Conservation (phyloP, 2,888 invertebrate genomes). For the Leucophora obtusa region DNA sequence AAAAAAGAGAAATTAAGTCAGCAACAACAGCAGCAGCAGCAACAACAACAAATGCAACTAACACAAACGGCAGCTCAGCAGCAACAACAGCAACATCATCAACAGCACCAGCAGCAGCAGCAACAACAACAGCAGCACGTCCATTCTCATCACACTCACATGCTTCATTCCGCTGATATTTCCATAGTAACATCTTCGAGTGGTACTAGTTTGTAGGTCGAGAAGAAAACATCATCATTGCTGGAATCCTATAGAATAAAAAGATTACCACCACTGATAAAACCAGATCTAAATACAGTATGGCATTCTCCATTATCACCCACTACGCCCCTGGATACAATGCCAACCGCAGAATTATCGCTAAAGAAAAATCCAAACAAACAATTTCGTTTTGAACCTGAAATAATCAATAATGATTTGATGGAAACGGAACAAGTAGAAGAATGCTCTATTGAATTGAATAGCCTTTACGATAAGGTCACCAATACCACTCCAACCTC, state of each 20-base stretch:
- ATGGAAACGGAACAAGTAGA: not conserved
- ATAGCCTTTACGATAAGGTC: conserved; percentile 15
- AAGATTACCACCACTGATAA: conserved; percentile 49
- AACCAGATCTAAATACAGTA: conserved; percentile 46
- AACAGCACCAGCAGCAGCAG: conserved; percentile 69
- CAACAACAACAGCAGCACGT: conserved; percentile 79
- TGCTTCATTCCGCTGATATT: conserved; percentile 78
- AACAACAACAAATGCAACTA: conserved; percentile 77
- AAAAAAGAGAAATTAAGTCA: conserved; percentile 89
- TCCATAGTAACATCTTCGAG: conserved; percentile 76
- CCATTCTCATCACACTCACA: conserved; percentile 78
- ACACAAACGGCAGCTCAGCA: conserved; percentile 76
- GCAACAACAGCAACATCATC: conserved; percentile 79
- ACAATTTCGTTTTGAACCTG: conserved; percentile 51
- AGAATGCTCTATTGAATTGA: not conserved
- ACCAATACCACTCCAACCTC: conserved; percentile 58
- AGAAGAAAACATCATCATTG: conserved; percentile 67
- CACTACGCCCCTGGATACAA: conserved; percentile 71
- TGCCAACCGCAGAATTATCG: conserved; percentile 68
- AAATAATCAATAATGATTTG: conserved; percentile 16
- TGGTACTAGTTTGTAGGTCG: conserved; percentile 78
- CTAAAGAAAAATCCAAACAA: conserved; percentile 48
- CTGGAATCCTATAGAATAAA: conserved; percentile 56
- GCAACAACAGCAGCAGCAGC: conserved; percentile 79
- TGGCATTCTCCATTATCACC: conserved; percentile 70